Evolutionary conservation across 1,140 invertebrate genomes (phyloP), one percentile per base, ranked within the genome.

Genomic region (Brachionus rotundiformis): DNA sequence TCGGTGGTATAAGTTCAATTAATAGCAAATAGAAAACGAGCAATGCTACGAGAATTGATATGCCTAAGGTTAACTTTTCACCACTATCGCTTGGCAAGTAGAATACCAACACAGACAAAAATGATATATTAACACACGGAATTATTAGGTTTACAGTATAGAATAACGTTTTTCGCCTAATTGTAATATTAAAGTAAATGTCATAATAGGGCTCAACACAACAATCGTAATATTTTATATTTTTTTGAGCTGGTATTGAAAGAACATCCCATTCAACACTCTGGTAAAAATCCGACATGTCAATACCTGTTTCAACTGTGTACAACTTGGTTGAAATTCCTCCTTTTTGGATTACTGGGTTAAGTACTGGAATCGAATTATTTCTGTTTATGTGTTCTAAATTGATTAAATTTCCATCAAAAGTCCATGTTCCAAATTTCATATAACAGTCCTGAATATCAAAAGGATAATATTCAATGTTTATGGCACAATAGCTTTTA

Each of bases 11-110:
- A 84, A 98, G 97, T 89, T 97, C 95, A 71, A 97, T 95, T 68
- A 99, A 93, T 86, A 99, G 91, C 41, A 99, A 91, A 90, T 99
- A 99, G 91, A 99, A 99, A 91, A 99, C 96, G 90, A 98, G 96
- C 84, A 99, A 93, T 88, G 96, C 98, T 89, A 99, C 96, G 84
- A 99, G 92, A 89, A 99, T 99, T 44, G 96, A 98, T 87, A 99
- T 99, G 82, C 95, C 98, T 83, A 99, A 90, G 61, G 96, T 98
- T 84, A 98, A 95, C 91, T 98, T 98, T 90, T 98, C 96, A 82
- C 95, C 96, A 86, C 94, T 95, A 89, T 98, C 96, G 16, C 95
- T 98, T 65, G 97, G 97, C 85, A 99, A 90, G 88, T 98, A 98
- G 90, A 99, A 99, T 16, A 96, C 96, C 54, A 99, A 91, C 13